These are phyloP conservation scores for Periophthalmus modestus DNA, from an alignment of 2,113 vertebrate genomes.

Conservation along the genomic window DNA sequence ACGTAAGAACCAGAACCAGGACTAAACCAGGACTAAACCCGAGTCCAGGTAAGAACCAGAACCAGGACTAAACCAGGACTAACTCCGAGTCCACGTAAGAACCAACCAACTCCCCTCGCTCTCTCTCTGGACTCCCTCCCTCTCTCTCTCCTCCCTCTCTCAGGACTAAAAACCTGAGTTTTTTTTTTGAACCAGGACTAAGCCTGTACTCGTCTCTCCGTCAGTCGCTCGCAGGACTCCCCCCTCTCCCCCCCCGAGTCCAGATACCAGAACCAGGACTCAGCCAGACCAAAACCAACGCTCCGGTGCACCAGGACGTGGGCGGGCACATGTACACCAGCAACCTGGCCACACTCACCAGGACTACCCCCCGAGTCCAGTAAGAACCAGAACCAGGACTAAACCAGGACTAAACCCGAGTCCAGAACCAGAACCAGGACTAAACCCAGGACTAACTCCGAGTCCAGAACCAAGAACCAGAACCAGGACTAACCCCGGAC, in stretches of 20 bases:
- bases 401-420: conserved; percentile 60
- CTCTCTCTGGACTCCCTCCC: too few relatives aligned
- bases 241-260: conserved; percentile 86
- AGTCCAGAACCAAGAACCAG: background rate
- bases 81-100: too few relatives aligned
- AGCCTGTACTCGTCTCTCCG: conserved; percentile 90
- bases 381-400: background rate
- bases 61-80: too few relatives aligned
- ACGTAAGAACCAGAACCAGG: too few relatives aligned
- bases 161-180: too few relatives aligned
- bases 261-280: too few relatives aligned
- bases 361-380: too few relatives aligned
- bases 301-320: conserved; percentile 91
- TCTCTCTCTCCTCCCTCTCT: background rate
- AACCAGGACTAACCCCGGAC: background rate
- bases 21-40: too few relatives aligned
- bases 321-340: conserved; percentile 95
- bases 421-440: conserved; percentile 72
- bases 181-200: conserved; percentile 79
- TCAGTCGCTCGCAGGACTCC: conserved; percentile 90
- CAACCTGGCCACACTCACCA: conserved; percentile 89
- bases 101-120: too few relatives aligned
- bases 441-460: background rate
- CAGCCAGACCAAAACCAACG: conserved; percentile 93
- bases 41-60: too few relatives aligned